A percentile compares a stretch with the other conserved stretches of the same genome.
phyloP scores from a whole-genome alignment of 2,113 vertebrate genomes.

The Coptodon rendalli region DNA sequence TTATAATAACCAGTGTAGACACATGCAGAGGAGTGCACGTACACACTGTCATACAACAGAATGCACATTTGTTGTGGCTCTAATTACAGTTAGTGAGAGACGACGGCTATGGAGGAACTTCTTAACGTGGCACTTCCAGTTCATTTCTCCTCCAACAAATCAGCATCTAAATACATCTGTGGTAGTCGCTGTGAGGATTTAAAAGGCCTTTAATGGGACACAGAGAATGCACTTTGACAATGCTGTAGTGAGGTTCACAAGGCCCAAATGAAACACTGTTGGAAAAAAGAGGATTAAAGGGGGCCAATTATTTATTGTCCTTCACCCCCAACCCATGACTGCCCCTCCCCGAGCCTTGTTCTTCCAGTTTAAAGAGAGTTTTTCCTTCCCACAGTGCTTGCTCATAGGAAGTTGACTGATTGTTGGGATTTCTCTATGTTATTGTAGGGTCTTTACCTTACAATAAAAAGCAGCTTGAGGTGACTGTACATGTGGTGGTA shows the following conservation, averaged over 20 bases:
- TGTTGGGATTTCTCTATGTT: neutral
- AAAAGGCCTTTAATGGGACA: neutral
- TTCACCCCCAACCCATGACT: neutral
- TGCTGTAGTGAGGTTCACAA: neutral
- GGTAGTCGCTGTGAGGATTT: neutral
- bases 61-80: neutral
- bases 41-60: neutral
- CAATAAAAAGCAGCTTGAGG: neutral
- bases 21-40: neutral
- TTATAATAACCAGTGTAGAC: slow-evolving; percentile 28
- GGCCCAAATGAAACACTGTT: neutral
- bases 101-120: neutral
- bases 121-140: neutral
- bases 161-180: neutral
- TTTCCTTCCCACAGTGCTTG: neutral
- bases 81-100: slow-evolving; percentile 16
- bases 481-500: neutral
- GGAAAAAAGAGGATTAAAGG: neutral
- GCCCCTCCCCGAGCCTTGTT: neutral
- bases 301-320: neutral
- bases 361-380: neutral
- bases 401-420: neutral
- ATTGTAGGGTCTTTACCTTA: neutral
- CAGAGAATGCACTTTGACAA: neutral
- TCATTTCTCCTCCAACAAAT: neutral